Evolutionary conservation across 2,888 invertebrate species (phyloP).

Genomic region (Agonopterix alstromeriana): DNA sequence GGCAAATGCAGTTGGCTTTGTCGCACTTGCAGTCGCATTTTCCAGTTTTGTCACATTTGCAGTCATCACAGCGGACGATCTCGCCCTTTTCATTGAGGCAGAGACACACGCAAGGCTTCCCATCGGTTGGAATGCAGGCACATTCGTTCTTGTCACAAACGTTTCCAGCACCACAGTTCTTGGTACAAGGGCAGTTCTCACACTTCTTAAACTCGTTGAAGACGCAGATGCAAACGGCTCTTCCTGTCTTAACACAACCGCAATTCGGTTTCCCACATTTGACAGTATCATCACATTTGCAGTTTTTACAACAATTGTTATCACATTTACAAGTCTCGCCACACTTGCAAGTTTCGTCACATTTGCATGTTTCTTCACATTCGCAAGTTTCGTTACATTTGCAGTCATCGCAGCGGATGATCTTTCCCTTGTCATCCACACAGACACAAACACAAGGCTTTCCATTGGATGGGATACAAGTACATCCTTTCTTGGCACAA

Average conservation of each 20-base stretch:
- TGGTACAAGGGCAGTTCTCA: conserved; percentile 7
- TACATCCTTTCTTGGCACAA: conserved; percentile 16
- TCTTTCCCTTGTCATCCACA: conserved; percentile 7
- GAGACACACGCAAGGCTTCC: conserved; percentile 22
- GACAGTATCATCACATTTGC: neutral
- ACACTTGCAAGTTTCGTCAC: conserved; percentile 2
- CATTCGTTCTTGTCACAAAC: conserved; percentile 16
- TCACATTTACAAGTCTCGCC: conserved; percentile 2
- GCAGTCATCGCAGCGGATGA: conserved; percentile 7
- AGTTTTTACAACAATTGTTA: neutral
- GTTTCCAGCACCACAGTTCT: neutral
- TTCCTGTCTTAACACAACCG: too few species aligned
- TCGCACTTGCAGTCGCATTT: conserved; percentile 20
- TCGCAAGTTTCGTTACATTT: conserved; percentile 17
- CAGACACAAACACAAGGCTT: conserved; percentile 15
- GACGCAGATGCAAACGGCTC: too few species aligned
- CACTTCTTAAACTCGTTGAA: neutral
- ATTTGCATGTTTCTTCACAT: conserved; percentile 17
- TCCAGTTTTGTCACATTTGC: conserved; percentile 18
- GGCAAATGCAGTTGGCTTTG: conserved; percentile 26
- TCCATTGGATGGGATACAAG: conserved; percentile 10
- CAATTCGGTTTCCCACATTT: too few species aligned
- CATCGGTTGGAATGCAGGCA: conserved; percentile 18
- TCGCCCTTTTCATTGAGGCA: conserved; percentile 18
- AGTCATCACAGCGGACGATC: conserved; percentile 22